Base-by-base conservation (phyloP, 2,888 invertebrate species). In the Spisula solida region DNA sequence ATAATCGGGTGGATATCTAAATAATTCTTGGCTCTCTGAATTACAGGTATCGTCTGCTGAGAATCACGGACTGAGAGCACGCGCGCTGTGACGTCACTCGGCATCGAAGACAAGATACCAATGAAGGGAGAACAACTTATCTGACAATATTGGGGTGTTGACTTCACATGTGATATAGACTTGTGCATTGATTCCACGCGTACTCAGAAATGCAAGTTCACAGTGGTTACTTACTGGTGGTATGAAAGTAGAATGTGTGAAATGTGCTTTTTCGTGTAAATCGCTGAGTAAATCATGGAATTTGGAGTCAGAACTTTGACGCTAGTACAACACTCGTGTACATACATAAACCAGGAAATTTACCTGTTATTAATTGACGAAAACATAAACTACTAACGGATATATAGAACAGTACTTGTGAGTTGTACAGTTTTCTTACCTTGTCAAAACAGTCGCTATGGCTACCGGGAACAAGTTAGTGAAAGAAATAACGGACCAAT, bases 401-500 rank as follows among this genome's bases (percentile, higher is more conserved):
- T 75, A 14, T 12, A 75, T 10, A 75, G 34, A 75, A 75, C 14
- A 75, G 31, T 75, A 31, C n/a, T 16, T 75, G 75, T 75, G 60
- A 75, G n/a, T 31, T 66, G n/a, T 66, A 66, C 60, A 66, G 25
- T 66, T 20, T 55, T n/a, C 48, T 34, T 29, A 82, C 41, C 31
- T 41, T 86, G 60, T 48, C 51, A 86, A 47, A 81, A 56, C 16
- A 55, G 55, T 55, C 31, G 93, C 41, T 82, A 96, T 95, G 95
- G 95, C 95, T 29, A 93, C 94, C 20, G 95, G 95, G 75, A 93
- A 94, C 18, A 95, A 95, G 84, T 91, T 96, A 82, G 95, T 96
- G 93, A 95, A 96, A 79, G 96, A 96, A 92, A 96, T 96, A 80
- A 95, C 94, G 83, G 96, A 96, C 86, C 96, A 96, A 93, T 96